Evolutionary conservation across 2,888 invertebrate genomes (phyloP), one percentile per base, ranked within the genome.

Genomic region (Taenaris catops): DNA sequence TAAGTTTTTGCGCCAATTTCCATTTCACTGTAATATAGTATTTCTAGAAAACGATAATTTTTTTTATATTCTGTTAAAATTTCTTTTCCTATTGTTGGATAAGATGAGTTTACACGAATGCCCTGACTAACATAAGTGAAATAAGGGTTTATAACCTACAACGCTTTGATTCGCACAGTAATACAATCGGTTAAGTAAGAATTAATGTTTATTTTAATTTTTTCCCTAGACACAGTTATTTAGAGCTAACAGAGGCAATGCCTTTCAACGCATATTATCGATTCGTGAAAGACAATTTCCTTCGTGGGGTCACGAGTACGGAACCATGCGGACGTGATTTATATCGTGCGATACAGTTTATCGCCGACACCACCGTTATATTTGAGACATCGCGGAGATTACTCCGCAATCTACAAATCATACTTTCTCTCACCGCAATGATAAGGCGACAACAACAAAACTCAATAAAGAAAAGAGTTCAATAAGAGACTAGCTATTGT

Each of bases 261-360:
- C 23, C 8, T 10, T 10, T 2, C 14, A n/a, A 17, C 25, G 31
- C 24, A 49, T 52, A 75, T 74, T 75, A 76, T 63, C 63, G 68
- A 76, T 74, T 72, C 58, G 70, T 56, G 58, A 67, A 60, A 73
- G 69, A 67, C 69, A 69, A 76, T 78, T 73, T 69, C 54, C 55
- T 49, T 46, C 49, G 44, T 23, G 42, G 41, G 48, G 50, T 55
- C 48, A 44, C 49, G 49, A 57, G 44, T 46, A 44, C 46, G 47
- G 46, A 39, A 48, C 48, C 26, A 38, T 32, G 19, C 43, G 36
- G 38, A 32, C 43, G 38, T 48, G 55, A 55, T 54, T 53, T 52
- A 54, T 51, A 47, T 44, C 31, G 39, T 41, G 35, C 36, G 38
- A 41, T 36, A 37, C 38, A 41, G 41, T 48, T 40, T 40, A 44